Base-by-base conservation (phyloP, 2,888 invertebrate genomes). In the Athrips mouffetella region DNA sequence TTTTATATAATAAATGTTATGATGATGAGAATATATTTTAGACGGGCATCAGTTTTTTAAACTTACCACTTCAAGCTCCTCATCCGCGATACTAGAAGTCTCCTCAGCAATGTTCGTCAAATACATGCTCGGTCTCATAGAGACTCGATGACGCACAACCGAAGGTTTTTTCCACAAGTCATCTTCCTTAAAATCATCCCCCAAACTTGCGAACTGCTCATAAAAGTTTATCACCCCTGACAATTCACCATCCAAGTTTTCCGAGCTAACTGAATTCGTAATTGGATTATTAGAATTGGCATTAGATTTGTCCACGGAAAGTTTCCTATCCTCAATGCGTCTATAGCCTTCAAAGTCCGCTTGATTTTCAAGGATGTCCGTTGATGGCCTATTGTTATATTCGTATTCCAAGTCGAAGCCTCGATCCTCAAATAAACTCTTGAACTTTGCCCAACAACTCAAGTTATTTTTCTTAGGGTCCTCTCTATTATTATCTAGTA, bases 341-440 rank as follows among this genome's bases (percentile, higher is more conserved):
- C 73, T 73, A 48, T 78, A 79, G 0, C 68, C 75, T 59, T 78
- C 78, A 2, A 51, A 42, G 8, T 78, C 74, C 8, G 50, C 61
- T 21, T 35, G 45, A 18, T 23, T 25, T n/a, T 45, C 45, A 2
- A 35, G 57, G 45, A 70, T 58, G 39, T 58, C 68, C 3, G 65
- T 54, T 3, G 73, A 53, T 5, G 60, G 59, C 1, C 58, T 53
- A 21, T 54, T 52, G 7, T 60, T 67, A 51, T 79, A 85, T 64
- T 88, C 88, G 50, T 73, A 87, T 49, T 82, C 78, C 52, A 88
- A 70, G 68, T 88, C 87, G 41, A 88, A 88, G 1, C 88, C 88
- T 63, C 85, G 67, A 13, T 76, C 84, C 49, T 87, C 83, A 49
- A 88, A 88, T 8, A 88, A 54, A 44, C 76, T 80, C 60, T 75